Evolutionary conservation across 2,113 vertebrate species (phyloP), one percentile per base, ranked within the genome.

Genomic region (Guaruba guarouba): DNA sequence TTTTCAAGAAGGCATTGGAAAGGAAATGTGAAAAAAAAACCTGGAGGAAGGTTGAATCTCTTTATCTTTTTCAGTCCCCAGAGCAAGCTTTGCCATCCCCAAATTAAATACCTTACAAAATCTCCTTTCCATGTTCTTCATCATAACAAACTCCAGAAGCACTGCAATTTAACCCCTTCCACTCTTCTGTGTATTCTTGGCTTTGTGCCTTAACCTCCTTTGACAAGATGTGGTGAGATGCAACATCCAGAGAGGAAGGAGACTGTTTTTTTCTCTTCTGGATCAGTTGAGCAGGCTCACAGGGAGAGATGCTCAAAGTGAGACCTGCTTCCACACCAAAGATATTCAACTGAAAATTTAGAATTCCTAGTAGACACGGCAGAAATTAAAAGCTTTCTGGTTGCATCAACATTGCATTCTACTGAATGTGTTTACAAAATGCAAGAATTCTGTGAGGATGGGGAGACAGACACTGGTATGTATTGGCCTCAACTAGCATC

Each of bases 401-500:
- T 48, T 57, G 9, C n/a, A 70, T 5, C 17, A 35, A 13, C 15
- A 29, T 4, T 12, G n/a, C 8, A 13, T 66, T 63, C 41, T 71
- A 3, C 1, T 41, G n/a, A 80, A 80, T 7, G 28, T 6, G 12
- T 62, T 86, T 18, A 43, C 33, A 46, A 91, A 80, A 54, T 2
- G 12, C 25, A n/a, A 19, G 23, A 59, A 22, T 19, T 18, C 29
- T 12, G 2, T 41, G 61, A 78, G 37, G n/a, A 28, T 5, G 49
- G 20, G n/a, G 64, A 87, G 39, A 63, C 23, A 8, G 37, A 51
- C 19, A 16, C 9, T 9, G 1, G 14, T 49, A 66, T 11, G 3
- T 15, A 43, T 1, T 3, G 3, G 17, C 22, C 24, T 52, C 0
- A 0, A 39, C 4, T 22, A 71, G 7, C 9, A 33, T 12, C 23